These are phyloP conservation scores for Scaptodrosophila lebanonensis DNA, from an alignment of 1,140 invertebrate genomes.

Conservation along the genomic window DNA sequence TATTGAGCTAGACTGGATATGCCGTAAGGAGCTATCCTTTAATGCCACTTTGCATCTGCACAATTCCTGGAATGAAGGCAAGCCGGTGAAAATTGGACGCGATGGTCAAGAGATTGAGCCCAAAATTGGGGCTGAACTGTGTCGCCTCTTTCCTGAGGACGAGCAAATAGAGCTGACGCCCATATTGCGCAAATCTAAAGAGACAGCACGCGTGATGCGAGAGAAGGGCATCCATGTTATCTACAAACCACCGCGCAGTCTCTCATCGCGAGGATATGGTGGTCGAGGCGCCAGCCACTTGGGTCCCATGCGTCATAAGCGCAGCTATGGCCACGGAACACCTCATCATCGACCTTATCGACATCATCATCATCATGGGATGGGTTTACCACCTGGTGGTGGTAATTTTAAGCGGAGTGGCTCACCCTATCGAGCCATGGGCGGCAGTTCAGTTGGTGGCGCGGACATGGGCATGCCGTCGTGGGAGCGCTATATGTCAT, in stretches of 20 bases:
- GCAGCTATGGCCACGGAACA: conserved; percentile 64
- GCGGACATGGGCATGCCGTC: conserved; percentile 78
- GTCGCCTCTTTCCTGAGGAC: conserved; percentile 95
- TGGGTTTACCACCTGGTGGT: conserved; percentile 66
- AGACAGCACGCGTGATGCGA: conserved; percentile 82
- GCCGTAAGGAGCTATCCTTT: conserved; percentile 95
- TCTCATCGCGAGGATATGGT: no score
- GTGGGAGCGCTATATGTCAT: conserved; percentile 78
- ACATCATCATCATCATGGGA: conserved; percentile 49
- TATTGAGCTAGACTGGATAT: conserved; percentile 98
- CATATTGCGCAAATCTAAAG: conserved; percentile 92
- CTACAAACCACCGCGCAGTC: conserved; percentile 77
- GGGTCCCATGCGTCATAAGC: conserved; percentile 63
- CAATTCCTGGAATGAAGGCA: conserved; percentile 99
- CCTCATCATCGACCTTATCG: conserved; percentile 67
- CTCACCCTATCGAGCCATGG: conserved; percentile 78
- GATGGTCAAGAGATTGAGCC: conserved; percentile 99
- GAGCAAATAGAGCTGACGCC: conserved; percentile 95
- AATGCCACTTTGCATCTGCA: conserved; percentile 94
- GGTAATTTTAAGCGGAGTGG: conserved; percentile 81
- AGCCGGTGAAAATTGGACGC: conserved; percentile 98
- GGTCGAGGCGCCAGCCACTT: conserved; percentile 77
- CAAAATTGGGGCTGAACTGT: conserved; percentile 94
- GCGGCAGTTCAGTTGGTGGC: conserved; percentile 74
- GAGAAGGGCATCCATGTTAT: conserved; percentile 79